A percentile compares a stretch with the other conserved stretches of the same genome.
phyloP scores from a whole-genome alignment of 92 coral and sea anemone genomes.

The Porites lobata region DNA sequence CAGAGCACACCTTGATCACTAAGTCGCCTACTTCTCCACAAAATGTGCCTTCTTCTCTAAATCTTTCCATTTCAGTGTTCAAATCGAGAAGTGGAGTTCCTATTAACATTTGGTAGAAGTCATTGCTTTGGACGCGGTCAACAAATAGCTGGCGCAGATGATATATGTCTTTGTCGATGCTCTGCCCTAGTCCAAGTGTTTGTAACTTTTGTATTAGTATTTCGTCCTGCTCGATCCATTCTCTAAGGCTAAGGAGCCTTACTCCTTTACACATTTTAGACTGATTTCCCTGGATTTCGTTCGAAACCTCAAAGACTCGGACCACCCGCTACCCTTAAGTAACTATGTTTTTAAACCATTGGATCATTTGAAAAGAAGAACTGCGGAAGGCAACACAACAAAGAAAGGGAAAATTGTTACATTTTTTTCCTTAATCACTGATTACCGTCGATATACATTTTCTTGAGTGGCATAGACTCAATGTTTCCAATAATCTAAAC shows the following conservation, averaged over 20 bases:
- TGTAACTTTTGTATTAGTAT: neutral
- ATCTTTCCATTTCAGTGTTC: constrained; percentile 33
- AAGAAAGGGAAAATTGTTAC: too few species aligned
- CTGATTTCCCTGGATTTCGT: too few species aligned
- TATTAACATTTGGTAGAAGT: constrained; percentile 36
- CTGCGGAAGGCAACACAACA: too few species aligned
- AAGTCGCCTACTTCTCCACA: constrained; percentile 58
- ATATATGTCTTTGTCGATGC: constrained; percentile 8
- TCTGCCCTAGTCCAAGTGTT: neutral
- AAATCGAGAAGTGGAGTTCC: neutral
- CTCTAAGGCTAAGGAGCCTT: neutral
- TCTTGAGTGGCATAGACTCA: too few species aligned
- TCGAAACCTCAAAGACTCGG: too few species aligned
- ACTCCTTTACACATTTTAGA: too few species aligned
- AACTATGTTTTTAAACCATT: too few species aligned
- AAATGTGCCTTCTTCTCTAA: constrained; percentile 51
- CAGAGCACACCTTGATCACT: constrained; percentile 47
- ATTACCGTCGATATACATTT: too few species aligned
- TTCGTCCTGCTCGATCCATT: neutral
- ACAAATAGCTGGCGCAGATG: constrained; percentile 44
- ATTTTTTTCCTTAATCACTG: too few species aligned
- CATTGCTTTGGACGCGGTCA: constrained; percentile 43
- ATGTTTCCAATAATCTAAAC: too few species aligned
- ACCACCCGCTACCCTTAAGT: too few species aligned
- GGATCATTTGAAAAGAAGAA: too few species aligned